These are phyloP conservation scores for Lemur catta DNA, from an alignment of 2,797 vertebrate genomes.

Conservation along the genomic window DNA sequence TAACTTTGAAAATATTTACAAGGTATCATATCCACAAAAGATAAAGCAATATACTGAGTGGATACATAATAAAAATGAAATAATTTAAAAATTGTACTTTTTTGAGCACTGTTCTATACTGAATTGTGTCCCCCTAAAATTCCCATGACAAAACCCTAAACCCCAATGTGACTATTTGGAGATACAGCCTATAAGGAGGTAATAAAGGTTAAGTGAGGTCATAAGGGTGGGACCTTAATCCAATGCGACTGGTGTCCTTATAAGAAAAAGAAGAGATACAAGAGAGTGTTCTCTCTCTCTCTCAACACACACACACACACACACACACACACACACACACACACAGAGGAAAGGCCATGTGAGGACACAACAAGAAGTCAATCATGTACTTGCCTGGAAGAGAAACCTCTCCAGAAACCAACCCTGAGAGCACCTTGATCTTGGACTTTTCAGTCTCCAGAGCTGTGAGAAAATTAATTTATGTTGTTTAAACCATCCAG, in stretches of 20 bases:
- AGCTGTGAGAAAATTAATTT: neutral
- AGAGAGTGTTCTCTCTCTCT: neutral
- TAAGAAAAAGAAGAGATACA: neutral
- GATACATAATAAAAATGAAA: neutral
- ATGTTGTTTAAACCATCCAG: neutral
- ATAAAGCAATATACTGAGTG: neutral
- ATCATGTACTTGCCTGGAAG: neutral
- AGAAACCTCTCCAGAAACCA: neutral
- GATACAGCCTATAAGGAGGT: neutral
- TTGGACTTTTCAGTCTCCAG: neutral
- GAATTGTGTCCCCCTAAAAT: neutral
- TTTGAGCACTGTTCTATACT: neutral
- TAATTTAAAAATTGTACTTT: neutral
- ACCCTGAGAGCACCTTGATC: neutral
- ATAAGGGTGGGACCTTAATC: neutral
- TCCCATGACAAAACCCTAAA: neutral
- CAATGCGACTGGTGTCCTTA: neutral
- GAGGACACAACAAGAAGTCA: neutral
- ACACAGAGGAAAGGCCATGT: neutral
- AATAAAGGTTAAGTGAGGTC: neutral
- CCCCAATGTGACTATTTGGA: neutral
- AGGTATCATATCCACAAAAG: neutral
- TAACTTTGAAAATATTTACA: constrained; percentile 7
- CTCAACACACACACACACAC: neutral
- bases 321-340: neutral